These are phyloP conservation scores for Eremophila alpestris DNA, from an alignment of 2,797 vertebrate genomes.

Conservation along the genomic window DNA sequence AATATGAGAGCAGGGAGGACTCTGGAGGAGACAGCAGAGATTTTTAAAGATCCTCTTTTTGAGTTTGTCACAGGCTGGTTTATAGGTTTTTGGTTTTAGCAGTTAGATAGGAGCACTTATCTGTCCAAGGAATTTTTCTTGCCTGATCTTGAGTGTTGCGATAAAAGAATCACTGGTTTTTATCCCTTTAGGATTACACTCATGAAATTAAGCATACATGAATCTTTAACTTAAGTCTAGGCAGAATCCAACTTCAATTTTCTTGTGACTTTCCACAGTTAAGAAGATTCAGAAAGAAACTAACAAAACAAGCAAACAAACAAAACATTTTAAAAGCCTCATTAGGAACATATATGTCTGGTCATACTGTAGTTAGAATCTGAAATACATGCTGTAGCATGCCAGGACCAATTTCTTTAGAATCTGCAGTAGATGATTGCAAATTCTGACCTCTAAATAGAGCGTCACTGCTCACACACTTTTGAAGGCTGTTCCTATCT, in stretches of 20 bases:
- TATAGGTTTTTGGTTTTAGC: neutral
- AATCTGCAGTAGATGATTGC: neutral
- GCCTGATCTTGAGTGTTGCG: neutral
- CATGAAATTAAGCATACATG: neutral
- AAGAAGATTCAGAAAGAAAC: neutral
- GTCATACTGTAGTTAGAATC: neutral
- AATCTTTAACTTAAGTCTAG: neutral
- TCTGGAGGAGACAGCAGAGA: neutral
- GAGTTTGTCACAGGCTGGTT: neutral
- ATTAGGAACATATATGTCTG: neutral
- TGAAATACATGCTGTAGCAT: neutral
- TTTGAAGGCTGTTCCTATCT: neutral
- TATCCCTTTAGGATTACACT: neutral
- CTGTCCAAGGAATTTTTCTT: neutral
- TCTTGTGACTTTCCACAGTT: neutral
- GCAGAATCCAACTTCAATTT: neutral
- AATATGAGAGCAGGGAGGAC: neutral
- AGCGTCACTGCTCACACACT: fast-evolving
- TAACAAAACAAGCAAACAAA: neutral
- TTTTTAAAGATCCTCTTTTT: neutral
- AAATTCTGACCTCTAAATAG: neutral
- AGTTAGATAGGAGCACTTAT: neutral
- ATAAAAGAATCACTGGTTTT: neutral
- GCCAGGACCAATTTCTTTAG: neutral
- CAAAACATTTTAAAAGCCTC: neutral